These are phyloP conservation scores for Typhlomys cinereus DNA, from an alignment of 2,113 vertebrate species.

Conservation along the genomic window DNA sequence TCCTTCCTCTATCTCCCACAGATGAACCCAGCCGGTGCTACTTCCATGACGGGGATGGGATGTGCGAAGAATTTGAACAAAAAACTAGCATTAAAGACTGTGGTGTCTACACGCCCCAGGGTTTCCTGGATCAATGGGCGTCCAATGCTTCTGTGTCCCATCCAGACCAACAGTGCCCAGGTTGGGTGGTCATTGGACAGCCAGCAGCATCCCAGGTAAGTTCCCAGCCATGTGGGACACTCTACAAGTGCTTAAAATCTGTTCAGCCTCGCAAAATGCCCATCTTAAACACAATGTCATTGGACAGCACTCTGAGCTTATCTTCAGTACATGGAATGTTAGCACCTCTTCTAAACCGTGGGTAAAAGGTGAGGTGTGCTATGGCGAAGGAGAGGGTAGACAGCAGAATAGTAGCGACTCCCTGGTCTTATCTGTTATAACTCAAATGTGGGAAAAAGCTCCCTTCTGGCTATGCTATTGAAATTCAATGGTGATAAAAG, in stretches of 20 bases:
- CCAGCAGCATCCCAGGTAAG: conserved; percentile 96
- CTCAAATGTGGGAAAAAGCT: neutral
- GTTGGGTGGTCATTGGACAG: conserved; percentile 94
- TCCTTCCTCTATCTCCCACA: conserved; percentile 71
- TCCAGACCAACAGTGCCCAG: conserved; percentile 94
- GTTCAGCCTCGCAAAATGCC: neutral
- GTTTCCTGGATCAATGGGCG: conserved; percentile 98
- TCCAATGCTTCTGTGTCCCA: conserved; percentile 93
- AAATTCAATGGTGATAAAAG: neutral
- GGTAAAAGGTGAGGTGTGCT: neutral
- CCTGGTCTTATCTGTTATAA: neutral
- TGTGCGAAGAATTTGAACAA: conserved; percentile 97
- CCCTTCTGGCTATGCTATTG: neutral
- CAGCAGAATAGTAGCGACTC: neutral
- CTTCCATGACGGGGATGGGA: conserved; percentile 96
- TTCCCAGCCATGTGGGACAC: accelerated
- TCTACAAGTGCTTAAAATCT: neutral
- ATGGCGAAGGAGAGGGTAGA: too few species aligned
- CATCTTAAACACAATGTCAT: neutral
- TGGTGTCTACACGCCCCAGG: conserved; percentile 95
- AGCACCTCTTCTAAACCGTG: neutral
- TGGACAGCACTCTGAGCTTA: neutral
- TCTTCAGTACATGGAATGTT: neutral
- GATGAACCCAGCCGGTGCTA: conserved; percentile 98
- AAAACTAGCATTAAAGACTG: conserved; percentile 97